Evolutionary conservation across 2,888 invertebrate genomes (phyloP), one percentile per base, ranked within the genome.

Genomic region (Cremastinae sp.): DNA sequence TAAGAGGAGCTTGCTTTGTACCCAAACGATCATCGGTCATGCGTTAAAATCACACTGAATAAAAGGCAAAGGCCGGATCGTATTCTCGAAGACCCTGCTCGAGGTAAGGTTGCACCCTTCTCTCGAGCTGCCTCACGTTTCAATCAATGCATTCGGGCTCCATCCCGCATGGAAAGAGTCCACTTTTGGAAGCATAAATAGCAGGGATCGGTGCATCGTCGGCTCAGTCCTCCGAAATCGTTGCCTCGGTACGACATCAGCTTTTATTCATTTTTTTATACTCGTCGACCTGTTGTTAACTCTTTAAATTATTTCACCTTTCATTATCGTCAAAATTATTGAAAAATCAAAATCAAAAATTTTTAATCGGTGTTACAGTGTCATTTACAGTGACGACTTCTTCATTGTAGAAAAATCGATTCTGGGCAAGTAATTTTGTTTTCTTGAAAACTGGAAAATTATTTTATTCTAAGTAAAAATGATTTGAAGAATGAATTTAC

Each of bases 31-130:
- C 47, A 12, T 61, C 43, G 61, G 59, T 64, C 69, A 70, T 41
- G 76, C 61, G 74, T 51, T 59, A 54, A 70, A 70, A 74, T 59
- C 53, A 49, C 43, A 64, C 64, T 43, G 43, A 74, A 74, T 74
- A 69, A n/a, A n/a, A 34, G 74, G 69, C 74, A 64, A 43, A 74
- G 69, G 64, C n/a, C n/a, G 76, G 38, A 54, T 65, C 59, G 59
- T 43, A 61, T 59, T 65, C 61, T 38, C 69, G 61, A 53, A 58
- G 69, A 65, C 74, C 76, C 76, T 56, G 28, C 70, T 53, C 28
- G 74, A 84, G 84, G 88, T 88, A 86, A 82, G 81, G 85, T 89
- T 88, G 84, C 89, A 89, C 88, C 89, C 89, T 85, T 77, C 38
- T 80, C 85, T 49, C 12, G 22, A 7, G 68, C 83, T 88, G 85